Base-by-base conservation (phyloP, 2,113 vertebrate genomes). In the Vimba vimba region DNA sequence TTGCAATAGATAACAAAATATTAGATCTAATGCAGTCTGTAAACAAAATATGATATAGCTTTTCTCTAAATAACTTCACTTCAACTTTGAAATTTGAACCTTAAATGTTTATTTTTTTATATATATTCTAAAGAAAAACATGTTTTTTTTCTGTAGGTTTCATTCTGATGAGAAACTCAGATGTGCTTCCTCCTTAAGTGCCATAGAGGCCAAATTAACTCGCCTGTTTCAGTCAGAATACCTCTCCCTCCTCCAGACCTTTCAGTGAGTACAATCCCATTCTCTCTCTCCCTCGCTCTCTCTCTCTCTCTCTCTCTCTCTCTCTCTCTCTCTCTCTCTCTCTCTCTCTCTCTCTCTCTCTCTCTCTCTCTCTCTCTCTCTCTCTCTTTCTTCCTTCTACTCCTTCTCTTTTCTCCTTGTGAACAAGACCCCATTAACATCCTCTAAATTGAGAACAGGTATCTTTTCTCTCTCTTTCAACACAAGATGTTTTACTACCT, bases 161-260 rank as follows among this genome's bases (percentile, higher is more conserved):
- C 83, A 90, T 59, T 84, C 71, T 13, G 74, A 86, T 68, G 82
- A 62, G 30, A 85, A 69, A 75, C 78, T 86, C 45, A 88, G 85
- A 15, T 76, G 84, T 50, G 57, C 50, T 33, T 92, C 88, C 50
- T 82, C 64, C 85, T 45, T 92, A 68, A 91, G 85, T 87, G 85
- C 85, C 86, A 0, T 39, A 62, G 89, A 92, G 89, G 89, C 68
- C 75, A 91, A 88, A 69, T 71, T 94, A 78, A 75, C 73, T 86
- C 90, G 88, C 27, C 89, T 91, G 60, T 78, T 94, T 88, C 90
- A 90, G 17, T 90, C 89, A 82, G 84, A 89, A 77, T 94, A 93
- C 39, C 74, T 93, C 69, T 88, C 39, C 15, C 62, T 93, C 62
- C 91, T 91, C 9, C 78, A 83, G 36, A 89, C 3, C 0, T 92